phyloP scores from a whole-genome alignment of 2,888 invertebrate genomes.

The Perizoma flavofasciatum region DNA sequence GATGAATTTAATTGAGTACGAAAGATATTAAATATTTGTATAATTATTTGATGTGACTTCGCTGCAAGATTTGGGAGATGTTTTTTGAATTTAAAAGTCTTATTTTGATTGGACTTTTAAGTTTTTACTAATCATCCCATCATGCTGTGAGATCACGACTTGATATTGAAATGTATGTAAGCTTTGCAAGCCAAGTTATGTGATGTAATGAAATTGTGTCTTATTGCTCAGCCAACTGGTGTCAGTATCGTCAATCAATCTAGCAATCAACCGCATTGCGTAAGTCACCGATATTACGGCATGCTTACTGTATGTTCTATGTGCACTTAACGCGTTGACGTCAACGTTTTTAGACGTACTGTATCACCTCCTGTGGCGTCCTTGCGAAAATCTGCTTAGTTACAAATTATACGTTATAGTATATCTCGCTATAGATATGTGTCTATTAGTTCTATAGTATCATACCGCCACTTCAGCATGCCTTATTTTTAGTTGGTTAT shows the following conservation, averaged over 20 bases:
- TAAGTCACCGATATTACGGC: constrained; percentile 86
- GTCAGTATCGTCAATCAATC: constrained; percentile 96
- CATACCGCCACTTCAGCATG: constrained; percentile 33
- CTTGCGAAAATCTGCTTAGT: constrained; percentile 37
- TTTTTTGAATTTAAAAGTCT: neutral
- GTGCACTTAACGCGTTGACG: constrained; percentile 72
- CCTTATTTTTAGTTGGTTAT: constrained; percentile 40
- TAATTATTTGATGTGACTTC: constrained; percentile 36
- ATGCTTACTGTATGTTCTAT: constrained; percentile 66
- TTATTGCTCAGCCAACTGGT: constrained; percentile 93
- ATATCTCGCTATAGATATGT: constrained; percentile 24
- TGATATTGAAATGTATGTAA: constrained; percentile 41
- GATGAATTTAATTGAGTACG: constrained; percentile 36
- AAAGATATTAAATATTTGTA: constrained; percentile 28
- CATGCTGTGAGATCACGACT: constrained; percentile 42
- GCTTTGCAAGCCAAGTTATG: constrained; percentile 76
- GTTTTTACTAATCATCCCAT: constrained; percentile 3
- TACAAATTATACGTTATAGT: constrained; percentile 31
- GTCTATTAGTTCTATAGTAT: constrained; percentile 31
- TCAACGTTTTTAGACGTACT: constrained; percentile 50
- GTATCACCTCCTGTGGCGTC: constrained; percentile 47
- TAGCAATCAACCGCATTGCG: constrained; percentile 96
- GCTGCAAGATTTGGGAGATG: constrained; percentile 37
- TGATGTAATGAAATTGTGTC: constrained; percentile 80
- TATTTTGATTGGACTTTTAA: constrained; percentile 2